These are phyloP conservation scores for Papilio glaucus DNA, from an alignment of 1,140 invertebrate species.

Conservation along the genomic window DNA sequence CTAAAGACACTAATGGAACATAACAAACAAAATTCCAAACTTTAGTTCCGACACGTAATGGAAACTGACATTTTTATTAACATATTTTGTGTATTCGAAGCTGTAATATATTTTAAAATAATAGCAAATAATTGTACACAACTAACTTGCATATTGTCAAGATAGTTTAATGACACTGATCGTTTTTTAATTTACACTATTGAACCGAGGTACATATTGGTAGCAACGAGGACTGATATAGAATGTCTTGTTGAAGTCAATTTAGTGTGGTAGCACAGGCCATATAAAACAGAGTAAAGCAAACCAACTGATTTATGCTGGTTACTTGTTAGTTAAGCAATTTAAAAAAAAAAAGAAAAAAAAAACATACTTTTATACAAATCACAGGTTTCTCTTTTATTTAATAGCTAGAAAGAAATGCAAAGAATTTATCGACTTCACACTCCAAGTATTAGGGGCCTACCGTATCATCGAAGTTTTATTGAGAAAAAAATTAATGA, in stretches of 20 bases:
- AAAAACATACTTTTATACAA: conserved; percentile 58
- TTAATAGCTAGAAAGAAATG: conserved; percentile 82
- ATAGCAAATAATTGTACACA: conserved; percentile 25
- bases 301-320: neutral
- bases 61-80: conserved; percentile 28
- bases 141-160: neutral
- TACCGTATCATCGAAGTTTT: conserved; percentile 76
- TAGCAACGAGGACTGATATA: neutral
- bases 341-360: conserved; percentile 36
- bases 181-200: conserved; percentile 5
- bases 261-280: neutral
- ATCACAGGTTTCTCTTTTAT: conserved; percentile 80
- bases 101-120: conserved; percentile 16
- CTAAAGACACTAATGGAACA: conserved; percentile 59
- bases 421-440: conserved; percentile 79
- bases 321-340: neutral
- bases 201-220: neutral
- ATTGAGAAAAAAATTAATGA: conserved; percentile 78
- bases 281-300: neutral
- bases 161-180: neutral
- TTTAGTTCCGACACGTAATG: conserved; percentile 46
- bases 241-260: too few species aligned
- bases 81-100: conserved; percentile 38
- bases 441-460: conserved; percentile 78
- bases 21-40: conserved; percentile 57